Evolutionary conservation across 2,888 invertebrate genomes (phyloP), one percentile per base, ranked within the genome.

Genomic region (Patella caerulea): DNA sequence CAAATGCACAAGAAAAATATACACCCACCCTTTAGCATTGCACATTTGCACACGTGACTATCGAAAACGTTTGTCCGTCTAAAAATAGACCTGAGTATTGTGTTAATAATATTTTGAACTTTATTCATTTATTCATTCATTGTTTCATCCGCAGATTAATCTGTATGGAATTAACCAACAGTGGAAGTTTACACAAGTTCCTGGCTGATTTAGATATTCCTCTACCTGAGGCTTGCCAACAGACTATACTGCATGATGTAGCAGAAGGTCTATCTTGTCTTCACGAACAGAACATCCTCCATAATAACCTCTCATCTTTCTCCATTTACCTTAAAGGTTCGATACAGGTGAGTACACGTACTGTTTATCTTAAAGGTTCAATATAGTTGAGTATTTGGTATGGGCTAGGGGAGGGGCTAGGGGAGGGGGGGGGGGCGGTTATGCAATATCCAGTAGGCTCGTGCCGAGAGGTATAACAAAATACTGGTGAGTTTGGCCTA

Each of bases 301-400:
- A 89, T 78, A 85, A 84, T 72, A 88, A 87, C 74, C 84, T 88
- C 54, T 87, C 83, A 19, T 84, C 88, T 4, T 83, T 85, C 9
- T 84, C 86, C 56, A 84, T 89, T 71, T 89, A 87, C 79, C 84
- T 89, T 59, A 88, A 87, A 82, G 87, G 88, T n/a, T 87, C 88
- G n/a, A 79, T 88, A 5, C 86, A 87, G 84, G 88, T 88, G 78
- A 78, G 73, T 45, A 56, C 11, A 34, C 15, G 9, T 4, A 5
- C 5, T 9, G 17, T 5, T n/a, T 17, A 56, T 56, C 15, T 56
- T 7, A 56, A 3, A 34, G 34, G 0, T 34, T 34, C 34, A 5
- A 34, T 34, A 34, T 5, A 34, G 34, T 4, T 34, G 34, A 34
- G 34, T 34, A 34, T 7, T 0, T 4, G 4, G 34, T 34, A 4